These are phyloP conservation scores for Nasonia giraulti DNA, from an alignment of 1,140 invertebrate species.

Conservation along the genomic window DNA sequence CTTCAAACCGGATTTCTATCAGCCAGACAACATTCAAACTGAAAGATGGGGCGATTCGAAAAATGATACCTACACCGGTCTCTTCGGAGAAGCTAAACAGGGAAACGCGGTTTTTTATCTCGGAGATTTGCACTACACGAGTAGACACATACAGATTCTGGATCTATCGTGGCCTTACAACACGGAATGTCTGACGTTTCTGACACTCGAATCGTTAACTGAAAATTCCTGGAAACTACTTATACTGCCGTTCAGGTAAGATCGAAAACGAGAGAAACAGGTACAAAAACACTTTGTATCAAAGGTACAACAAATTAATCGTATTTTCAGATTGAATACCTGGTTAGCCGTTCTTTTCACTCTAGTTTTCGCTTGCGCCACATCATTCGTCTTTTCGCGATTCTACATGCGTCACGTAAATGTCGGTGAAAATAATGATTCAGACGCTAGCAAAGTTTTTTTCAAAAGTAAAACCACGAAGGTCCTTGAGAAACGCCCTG, in stretches of 20 bases:
- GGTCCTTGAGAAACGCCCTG: constrained; percentile 57
- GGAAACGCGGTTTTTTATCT: constrained; percentile 83
- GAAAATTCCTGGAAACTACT: constrained; percentile 89
- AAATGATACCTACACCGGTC: constrained; percentile 80
- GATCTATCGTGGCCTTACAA: constrained; percentile 87
- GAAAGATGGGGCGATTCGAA: constrained; percentile 80
- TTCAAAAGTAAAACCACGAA: constrained; percentile 28
- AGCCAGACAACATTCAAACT: constrained; percentile 74
- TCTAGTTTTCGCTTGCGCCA: constrained; percentile 75
- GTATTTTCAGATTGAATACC: constrained; percentile 75
- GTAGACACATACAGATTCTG: constrained; percentile 79
- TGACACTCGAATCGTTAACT: constrained; percentile 85
- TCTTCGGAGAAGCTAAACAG: constrained; percentile 82
- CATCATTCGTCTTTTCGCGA: constrained; percentile 76
- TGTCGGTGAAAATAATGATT: constrained; percentile 58
- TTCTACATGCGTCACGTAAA: constrained; percentile 68
- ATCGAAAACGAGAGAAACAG: background rate
- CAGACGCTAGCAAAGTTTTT: background rate
- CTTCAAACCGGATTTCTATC: constrained; percentile 80
- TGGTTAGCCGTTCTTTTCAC: constrained; percentile 79
- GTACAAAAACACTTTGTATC: too few species aligned
- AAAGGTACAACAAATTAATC: constrained; percentile 37
- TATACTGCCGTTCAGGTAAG: constrained; percentile 84
- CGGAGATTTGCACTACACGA: constrained; percentile 85
- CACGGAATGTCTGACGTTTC: constrained; percentile 86